Base-by-base conservation (phyloP, 2,888 invertebrate species). In the Volucella zonaria region DNA sequence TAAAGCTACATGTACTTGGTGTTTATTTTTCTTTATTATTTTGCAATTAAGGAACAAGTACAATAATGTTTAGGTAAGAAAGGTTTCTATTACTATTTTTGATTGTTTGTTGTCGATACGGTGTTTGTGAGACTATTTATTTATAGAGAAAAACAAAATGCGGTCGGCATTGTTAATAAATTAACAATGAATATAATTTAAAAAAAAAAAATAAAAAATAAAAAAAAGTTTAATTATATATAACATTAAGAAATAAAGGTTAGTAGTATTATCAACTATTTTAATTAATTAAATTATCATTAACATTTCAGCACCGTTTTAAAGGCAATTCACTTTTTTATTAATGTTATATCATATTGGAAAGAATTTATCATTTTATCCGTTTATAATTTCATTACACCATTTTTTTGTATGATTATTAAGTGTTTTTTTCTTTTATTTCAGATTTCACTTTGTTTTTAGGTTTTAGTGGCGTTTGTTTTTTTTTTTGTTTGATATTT, bases 251-350 rank as follows among this genome's bases (percentile, higher is more conserved):
- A 68, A 75, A 49, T 61, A 82, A 62, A 64, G 79, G 78, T 61
- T 68, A 74, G 80, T 66, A 79, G 76, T 75, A 66, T 43, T 67
- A 79, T 71, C 71, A 80, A 80, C 66, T 73, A 78, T 56, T 78
- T 87, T 73, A 76, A 82, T 87, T 87, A 82, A 78, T 87, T 82
- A 86, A 85, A 82, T 87, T 87, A 88, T 87, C 81, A 90, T 90
- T 91, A 90, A 91, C 90, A 91, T 91, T 91, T 91, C 91, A 91
- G 91, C 91, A 91, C 91, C 91, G 89, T 90, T 90, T 89, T 88
- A 89, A 82, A 89, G 89, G 87, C 87, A 87, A 87, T 88, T 88
- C 78, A 75, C 82, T 85, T 76, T 78, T 87, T 62, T 71, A 31
- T 31, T 31, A 31, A 31, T 31, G 6, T 31, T 31, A 31, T 31